Evolutionary conservation across 2,888 invertebrate genomes (phyloP), one percentile per base, ranked within the genome.

Genomic region (Empis livida): DNA sequence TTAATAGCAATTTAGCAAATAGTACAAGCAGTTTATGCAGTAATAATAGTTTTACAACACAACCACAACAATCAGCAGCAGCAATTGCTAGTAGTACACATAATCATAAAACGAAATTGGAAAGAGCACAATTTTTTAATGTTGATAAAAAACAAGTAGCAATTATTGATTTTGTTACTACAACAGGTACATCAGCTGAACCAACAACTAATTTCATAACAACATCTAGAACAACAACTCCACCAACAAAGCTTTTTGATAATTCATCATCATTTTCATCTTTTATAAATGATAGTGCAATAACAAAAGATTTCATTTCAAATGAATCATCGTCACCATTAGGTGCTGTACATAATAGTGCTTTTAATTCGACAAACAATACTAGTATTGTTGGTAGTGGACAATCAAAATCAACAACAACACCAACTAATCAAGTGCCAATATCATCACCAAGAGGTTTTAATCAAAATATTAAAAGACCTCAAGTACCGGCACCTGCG

Each of bases 61-160:
- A 10, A 16, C 44, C 35, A 37, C 39, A 11, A 30, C 27, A 17
- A 23, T 27, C 17, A 10, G 42, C 46, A 20, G 20, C 38, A 5
- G 32, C 32, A 32, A 32, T 31, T 31, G n/a, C 17, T 31, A n/a
- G 15, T 44, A 32, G 37, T 11, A 15, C 14, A 15, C 30, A 44
- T 44, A 35, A 50, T 44, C 46, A 47, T 41, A 50, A 46, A 30
- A 54, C 55, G 15, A 53, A 53, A 13, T 42, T 55, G 14, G 54
- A 54, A 46, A 50, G 55, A 43, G 54, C 55, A 46, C 54, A 55
- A 49, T 50, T 55, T 40, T 55, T 54, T 49, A 55, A 49, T 48
- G 55, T 55, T 20, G 54, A 55, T 44, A 55, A 55, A 43, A 49
- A 55, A 42, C 55, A 55, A 46, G 54, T 55, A n/a, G 47, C 53